Percentiles rank a stretch among this genome's conserved stretches.
phyloP scores from a whole-genome alignment of 2,888 invertebrate genomes.

The Diarsia brunnea region DNA sequence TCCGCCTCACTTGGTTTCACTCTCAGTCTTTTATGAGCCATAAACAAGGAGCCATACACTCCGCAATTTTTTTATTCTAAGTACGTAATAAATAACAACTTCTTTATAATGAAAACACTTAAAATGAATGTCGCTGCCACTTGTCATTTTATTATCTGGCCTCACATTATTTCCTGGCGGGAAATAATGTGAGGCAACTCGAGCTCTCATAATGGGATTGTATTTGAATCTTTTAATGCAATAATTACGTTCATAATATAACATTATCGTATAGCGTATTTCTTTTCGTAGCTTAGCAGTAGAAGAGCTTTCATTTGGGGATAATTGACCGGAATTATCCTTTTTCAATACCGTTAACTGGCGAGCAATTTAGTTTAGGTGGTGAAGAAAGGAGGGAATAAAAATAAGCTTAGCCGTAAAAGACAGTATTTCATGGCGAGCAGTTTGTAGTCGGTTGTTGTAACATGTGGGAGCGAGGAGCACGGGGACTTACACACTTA shows the following conservation, averaged over 20 bases:
- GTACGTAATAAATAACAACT: slow-evolving; percentile 74
- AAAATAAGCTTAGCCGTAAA: slow-evolving; percentile 25
- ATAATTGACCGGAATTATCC: background rate
- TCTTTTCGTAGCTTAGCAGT: slow-evolving; percentile 9
- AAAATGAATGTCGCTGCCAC: slow-evolving; percentile 62
- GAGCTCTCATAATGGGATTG: slow-evolving; percentile 30
- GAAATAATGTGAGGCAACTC: too few relatives aligned
- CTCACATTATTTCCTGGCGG: slow-evolving; percentile 48
- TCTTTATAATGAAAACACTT: slow-evolving; percentile 74
- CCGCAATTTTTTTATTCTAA: slow-evolving; percentile 75
- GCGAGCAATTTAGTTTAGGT: slow-evolving; percentile 7
- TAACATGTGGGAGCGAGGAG: slow-evolving; percentile 30
- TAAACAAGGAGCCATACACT: slow-evolving; percentile 76
- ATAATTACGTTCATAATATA: slow-evolving; percentile 36
- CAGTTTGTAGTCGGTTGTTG: slow-evolving; percentile 29
- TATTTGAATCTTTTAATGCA: slow-evolving; percentile 43
- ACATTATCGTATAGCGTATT: slow-evolving; percentile 26
- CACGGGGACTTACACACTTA: slow-evolving; percentile 34
- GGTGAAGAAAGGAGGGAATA: background rate
- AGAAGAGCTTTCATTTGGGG: background rate
- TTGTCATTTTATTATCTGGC: slow-evolving; percentile 65
- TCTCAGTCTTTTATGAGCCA: slow-evolving; percentile 74
- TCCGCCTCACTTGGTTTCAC: slow-evolving; percentile 68
- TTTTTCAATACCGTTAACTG: slow-evolving; percentile 16
- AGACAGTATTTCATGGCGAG: slow-evolving; percentile 28